Percentiles rank a stretch among this genome's conserved stretches.
Conservation (phyloP, 64 coral and sea anemone genomes). For the Actinia equina region DNA sequence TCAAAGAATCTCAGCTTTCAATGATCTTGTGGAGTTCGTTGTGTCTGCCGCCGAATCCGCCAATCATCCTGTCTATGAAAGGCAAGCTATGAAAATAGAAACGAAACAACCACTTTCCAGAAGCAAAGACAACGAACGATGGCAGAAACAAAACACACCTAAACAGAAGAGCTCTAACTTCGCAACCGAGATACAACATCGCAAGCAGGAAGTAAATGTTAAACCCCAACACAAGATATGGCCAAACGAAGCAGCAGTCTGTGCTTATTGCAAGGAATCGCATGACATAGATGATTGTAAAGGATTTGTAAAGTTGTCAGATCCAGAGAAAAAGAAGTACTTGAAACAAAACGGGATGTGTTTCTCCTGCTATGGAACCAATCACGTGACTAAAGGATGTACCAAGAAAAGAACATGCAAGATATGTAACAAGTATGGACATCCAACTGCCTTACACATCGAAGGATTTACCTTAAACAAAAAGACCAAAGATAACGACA, state of each 20-base stretch:
- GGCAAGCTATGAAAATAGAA: constrained; percentile 1
- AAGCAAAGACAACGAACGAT: neutral
- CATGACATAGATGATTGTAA: constrained; percentile 50
- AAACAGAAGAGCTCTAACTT: constrained; percentile 11
- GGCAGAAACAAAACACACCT: neutral
- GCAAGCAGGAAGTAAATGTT: neutral
- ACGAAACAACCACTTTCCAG: neutral
- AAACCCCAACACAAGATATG: neutral
- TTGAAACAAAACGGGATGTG: constrained; percentile 36
- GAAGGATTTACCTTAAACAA: neutral
- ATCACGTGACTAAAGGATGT: constrained; percentile 34
- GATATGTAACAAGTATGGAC: constrained; percentile 13
- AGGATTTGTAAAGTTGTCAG: constrained; percentile 8
- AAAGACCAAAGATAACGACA: neutral
- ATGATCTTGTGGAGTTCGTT: constrained; percentile 36
- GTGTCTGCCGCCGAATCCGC: constrained; percentile 22
- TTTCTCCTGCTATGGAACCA: constrained; percentile 23
- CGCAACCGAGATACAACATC: neutral
- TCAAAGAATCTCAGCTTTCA: neutral
- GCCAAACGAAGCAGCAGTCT: neutral
- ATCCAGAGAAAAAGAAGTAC: constrained; percentile 21
- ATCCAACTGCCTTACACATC: constrained; percentile 13
- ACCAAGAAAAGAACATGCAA: constrained; percentile 23
- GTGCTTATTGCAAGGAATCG: constrained; percentile 23
- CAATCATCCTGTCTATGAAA: constrained; percentile 36